These are phyloP conservation scores for Dermochelys coriacea DNA, from an alignment of 2,797 vertebrate species.

Conservation along the genomic window DNA sequence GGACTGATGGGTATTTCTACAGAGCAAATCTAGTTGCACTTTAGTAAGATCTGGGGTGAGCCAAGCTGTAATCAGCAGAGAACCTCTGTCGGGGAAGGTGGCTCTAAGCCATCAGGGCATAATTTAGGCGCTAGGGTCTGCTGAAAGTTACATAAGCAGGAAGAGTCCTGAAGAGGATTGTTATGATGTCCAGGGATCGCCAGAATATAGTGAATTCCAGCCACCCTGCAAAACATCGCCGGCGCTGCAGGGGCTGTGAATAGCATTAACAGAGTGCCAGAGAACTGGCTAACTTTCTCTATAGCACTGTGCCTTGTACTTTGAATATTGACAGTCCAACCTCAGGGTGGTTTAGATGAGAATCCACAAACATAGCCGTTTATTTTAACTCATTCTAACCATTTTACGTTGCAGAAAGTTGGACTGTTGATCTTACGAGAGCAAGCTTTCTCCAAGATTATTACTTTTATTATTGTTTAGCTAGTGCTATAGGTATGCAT, in stretches of 20 bases:
- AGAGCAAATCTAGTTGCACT: not conserved
- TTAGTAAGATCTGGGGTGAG: not conserved
- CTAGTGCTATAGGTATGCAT: not conserved
- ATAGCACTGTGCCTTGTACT: accelerated
- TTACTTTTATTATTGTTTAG: slow-evolving; percentile 7
- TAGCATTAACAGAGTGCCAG: not conserved
- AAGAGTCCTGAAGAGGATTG: not conserved
- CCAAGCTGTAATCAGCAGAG: accelerated
- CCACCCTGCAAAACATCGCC: not conserved
- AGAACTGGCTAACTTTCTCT: not conserved
- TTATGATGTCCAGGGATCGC: not conserved
- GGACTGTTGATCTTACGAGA: not conserved
- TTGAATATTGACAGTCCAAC: not conserved
- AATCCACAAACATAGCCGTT: not conserved
- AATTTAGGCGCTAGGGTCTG: not conserved
- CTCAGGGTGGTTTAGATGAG: not conserved
- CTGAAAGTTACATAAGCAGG: not conserved
- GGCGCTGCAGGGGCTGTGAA: not conserved
- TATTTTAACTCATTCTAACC: not conserved
- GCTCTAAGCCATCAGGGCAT: not conserved
- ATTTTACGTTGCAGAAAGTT: not conserved
- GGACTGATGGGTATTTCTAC: not conserved
- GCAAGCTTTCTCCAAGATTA: not conserved
- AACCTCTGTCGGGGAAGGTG: not conserved
- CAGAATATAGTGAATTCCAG: not conserved